Base-by-base conservation (phyloP, 2,113 vertebrate genomes). In the Anguilla japonica region DNA sequence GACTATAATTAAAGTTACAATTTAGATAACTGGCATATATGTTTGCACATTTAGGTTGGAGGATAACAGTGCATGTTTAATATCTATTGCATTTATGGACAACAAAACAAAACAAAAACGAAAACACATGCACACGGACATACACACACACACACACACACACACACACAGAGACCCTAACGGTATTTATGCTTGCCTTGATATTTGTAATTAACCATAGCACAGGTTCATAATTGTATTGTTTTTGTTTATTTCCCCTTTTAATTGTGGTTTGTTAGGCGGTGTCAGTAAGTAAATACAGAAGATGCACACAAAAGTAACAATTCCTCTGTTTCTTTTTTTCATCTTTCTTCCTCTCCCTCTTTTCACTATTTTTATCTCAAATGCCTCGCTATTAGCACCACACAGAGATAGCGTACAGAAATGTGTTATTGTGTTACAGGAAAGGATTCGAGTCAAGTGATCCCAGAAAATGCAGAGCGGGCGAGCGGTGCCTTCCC, bases 391-490 rank as follows among this genome's bases (percentile, higher is more conserved):
- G 22, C 84, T 83, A 86, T 86, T 80, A 63, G 88, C 88, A 90
- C 85, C 80, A 90, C 86, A 89, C 84, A 86, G 29, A 13, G 71
- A 83, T 79, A 3, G 8, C 43, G 43, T 46, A 46, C 41, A 84
- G 15, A 80, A 84, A 9, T 71, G 41, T 89, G 89, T 83, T 88
- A 57, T 71, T 89, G 79, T 89, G 87, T 85, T 90, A 20, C 92
- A 98, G 97, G 94, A 40, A 93, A 92, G 83, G 84, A 92, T 90
- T 93, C 93, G 89, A 91, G 90, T 83, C 94, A 94, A 94, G 91
- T 87, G 15, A 71, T 87, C 84, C 83, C 46, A 80, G 89, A 88
- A 88, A 88, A 83, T 39, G 53, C 71, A 40, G 88, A 89, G 14
- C 91, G 84, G 18, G 90, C 88, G 75, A 87, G 84, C 34, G 87